Base-by-base conservation (phyloP, 2,888 invertebrate species). In the Drosophila neoperkinsi region DNA sequence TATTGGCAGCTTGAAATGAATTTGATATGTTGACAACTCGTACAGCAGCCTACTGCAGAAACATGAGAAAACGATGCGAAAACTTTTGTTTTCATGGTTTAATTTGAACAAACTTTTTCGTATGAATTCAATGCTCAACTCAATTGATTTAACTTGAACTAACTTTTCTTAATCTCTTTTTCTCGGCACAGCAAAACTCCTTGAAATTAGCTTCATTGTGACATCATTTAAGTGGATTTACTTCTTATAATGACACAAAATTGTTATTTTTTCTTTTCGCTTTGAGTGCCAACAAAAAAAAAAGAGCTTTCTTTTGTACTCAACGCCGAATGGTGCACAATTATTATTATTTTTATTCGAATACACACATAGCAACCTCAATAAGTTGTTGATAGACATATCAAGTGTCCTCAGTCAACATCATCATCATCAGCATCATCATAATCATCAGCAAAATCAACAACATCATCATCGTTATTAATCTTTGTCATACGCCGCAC, bases 251-350 rank as follows among this genome's bases (percentile, higher is more conserved):
- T 63, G 56, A 63, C 59, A 66, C 63, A 50, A 70, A 77, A 71
- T 74, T 71, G 63, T 71, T 71, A 74, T 60, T 55, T 53, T 64
- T 53, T 65, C 31, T 51, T 49, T 46, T 63, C 65, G 57, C 55
- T 68, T 66, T 52, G 63, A 33, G 58, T 80, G 71, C 50, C 73
- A 31, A 34, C 50, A 68, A 58, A 51, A 63, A 60, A 30, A 30
- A 60, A 53, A 65, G 88, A 62, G 89, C 84, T 84, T 84, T 84
- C 87, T 86, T 89, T 89, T 87, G 81, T 84, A 60, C 66, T 41
- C 74, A 70, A 77, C 53, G 41, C 71, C 52, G 38, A 84, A 79
- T 77, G 81, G 41, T 43, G 67, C 52, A 46, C 63, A 78, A 78
- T 84, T 69, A 78, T 78, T 43, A 18, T 43, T 38, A 56, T 36